Conservation (phyloP, 1,140 invertebrate species). For the Dendroctonus ponderosae region DNA sequence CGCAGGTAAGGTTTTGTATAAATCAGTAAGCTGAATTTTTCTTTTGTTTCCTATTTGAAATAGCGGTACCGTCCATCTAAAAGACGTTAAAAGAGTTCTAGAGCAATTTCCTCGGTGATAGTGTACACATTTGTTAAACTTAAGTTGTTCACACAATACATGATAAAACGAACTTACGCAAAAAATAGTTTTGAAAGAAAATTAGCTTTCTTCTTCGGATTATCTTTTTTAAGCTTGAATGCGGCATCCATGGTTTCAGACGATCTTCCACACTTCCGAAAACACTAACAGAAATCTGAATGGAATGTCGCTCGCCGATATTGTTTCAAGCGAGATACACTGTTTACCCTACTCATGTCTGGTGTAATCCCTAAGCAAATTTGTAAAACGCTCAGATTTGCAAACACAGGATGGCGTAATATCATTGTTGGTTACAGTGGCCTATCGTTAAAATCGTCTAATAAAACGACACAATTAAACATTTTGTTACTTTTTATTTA, state of each 20-base stretch:
- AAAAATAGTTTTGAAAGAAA: conserved; percentile 41
- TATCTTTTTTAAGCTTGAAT: conserved; percentile 38
- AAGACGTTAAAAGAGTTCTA: conserved; percentile 1
- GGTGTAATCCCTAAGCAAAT: neutral
- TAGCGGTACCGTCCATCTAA: conserved; percentile 45
- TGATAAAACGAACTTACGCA: conserved; percentile 34
- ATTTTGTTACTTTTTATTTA: too few species aligned
- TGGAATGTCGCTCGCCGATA: neutral
- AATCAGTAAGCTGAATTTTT: conserved; percentile 41
- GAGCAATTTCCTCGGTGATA: too few species aligned
- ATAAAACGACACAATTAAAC: too few species aligned
- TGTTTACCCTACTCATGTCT: neutral
- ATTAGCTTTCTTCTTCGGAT: conserved; percentile 39
- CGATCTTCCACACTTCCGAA: neutral
- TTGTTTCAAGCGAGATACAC: neutral
- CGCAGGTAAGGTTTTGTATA: conserved; percentile 40
- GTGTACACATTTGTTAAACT: too few species aligned
- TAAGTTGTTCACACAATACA: too few species aligned
- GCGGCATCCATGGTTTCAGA: conserved; percentile 35
- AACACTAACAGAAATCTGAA: neutral
- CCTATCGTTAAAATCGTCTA: too few species aligned
- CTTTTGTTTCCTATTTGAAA: conserved; percentile 40
- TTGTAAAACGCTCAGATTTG: too few species aligned
- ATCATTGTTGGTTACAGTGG: too few species aligned
- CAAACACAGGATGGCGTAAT: too few species aligned